Conservation (phyloP, 2,888 invertebrate species). For the Timema podura region DNA sequence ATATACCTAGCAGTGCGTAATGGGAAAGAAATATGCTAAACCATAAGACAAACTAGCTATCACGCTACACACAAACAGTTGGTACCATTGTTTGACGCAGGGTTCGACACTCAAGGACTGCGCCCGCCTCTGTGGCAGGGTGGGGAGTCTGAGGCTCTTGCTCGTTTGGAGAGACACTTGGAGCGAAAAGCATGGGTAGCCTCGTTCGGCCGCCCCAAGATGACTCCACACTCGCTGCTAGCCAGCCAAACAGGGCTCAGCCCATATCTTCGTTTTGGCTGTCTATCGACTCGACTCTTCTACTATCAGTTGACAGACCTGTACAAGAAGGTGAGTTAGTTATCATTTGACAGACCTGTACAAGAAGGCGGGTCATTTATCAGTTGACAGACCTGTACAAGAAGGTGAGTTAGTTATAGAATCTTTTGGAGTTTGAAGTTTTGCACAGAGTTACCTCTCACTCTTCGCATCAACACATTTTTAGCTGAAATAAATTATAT, state of each 20-base stretch:
- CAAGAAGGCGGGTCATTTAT: constrained; percentile 57
- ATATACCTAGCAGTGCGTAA: neutral
- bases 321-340: constrained; percentile 51
- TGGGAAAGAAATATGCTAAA: neutral
- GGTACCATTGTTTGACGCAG: constrained; percentile 42
- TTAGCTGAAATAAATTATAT: no score
- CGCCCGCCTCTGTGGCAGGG: constrained; percentile 73
- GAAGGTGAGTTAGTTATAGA: constrained; percentile 57
- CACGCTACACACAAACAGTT: neutral
- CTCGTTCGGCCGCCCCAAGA: constrained; percentile 84
- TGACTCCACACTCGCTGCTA: constrained; percentile 80
- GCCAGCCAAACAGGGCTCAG: constrained; percentile 81
- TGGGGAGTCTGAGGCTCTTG: constrained; percentile 69
- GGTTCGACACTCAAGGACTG: constrained; percentile 72
- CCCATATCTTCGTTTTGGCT: constrained; percentile 82
- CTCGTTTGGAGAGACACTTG: constrained; percentile 70
- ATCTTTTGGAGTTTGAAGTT: no score
- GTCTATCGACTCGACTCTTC: constrained; percentile 76
- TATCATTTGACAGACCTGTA: constrained; percentile 68
- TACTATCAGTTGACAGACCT: constrained; percentile 73
- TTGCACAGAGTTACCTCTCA: no score
- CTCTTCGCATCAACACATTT: no score
- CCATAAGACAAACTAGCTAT: neutral
- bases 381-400: constrained; percentile 63
- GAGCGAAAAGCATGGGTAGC: constrained; percentile 84